Evolutionary conservation across 2,797 vertebrate species (phyloP).

Genomic region (Halcyon leucocephala): DNA sequence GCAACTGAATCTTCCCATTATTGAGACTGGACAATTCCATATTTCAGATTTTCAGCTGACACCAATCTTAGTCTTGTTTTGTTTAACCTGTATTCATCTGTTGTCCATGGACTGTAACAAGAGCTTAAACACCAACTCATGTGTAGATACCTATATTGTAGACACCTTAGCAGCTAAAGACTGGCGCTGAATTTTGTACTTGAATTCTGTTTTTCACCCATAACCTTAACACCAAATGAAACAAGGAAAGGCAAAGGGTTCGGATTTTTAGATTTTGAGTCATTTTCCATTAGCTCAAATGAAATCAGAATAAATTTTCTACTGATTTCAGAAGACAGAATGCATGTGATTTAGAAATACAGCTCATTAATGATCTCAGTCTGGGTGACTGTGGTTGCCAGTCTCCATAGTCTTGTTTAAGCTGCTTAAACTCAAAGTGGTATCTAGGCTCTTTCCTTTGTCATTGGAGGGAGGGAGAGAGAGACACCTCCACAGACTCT

Average conservation of each 20-base stretch:
- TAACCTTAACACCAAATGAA: not conserved
- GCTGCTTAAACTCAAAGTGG: not conserved
- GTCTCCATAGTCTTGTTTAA: not conserved
- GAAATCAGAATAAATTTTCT: not conserved
- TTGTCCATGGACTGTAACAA: not conserved
- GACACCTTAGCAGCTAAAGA: not conserved
- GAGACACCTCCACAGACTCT: not conserved
- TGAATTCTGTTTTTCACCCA: not conserved
- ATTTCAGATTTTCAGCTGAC: not conserved
- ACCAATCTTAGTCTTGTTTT: not conserved
- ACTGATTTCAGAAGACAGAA: not conserved
- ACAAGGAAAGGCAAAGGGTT: rapidly evolving
- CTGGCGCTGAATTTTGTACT: not conserved
- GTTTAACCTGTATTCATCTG: not conserved
- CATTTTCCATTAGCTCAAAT: not conserved
- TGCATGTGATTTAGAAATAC: not conserved
- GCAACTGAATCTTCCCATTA: not conserved
- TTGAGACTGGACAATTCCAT: not conserved
- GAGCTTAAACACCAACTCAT: not conserved
- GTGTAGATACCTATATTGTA: rapidly evolving
- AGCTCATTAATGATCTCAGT: not conserved
- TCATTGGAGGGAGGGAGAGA: not conserved
- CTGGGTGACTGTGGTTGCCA: not conserved
- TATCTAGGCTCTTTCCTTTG: not conserved
- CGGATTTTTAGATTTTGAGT: not conserved